Percentiles rank a stretch among this genome's conserved stretches.
phyloP scores from a whole-genome alignment of 2,113 vertebrate species.

The Axis porcinus region DNA sequence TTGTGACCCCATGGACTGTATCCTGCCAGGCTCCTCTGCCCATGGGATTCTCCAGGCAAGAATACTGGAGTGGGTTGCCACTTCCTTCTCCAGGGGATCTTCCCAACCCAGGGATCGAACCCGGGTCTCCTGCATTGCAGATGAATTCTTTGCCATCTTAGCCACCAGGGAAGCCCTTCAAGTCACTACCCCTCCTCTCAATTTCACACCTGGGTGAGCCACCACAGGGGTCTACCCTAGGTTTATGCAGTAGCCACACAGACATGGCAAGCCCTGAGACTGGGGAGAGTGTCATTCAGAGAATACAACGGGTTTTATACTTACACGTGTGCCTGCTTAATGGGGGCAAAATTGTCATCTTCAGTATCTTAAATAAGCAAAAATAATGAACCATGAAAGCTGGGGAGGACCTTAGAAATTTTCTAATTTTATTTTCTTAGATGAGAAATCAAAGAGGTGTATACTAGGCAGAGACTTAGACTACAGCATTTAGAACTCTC shows the following conservation, averaged over 20 bases:
- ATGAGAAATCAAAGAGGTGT: background rate
- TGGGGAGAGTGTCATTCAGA: background rate
- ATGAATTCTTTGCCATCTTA: background rate
- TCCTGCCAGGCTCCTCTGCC: background rate
- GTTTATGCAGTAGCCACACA: background rate
- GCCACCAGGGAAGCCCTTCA: background rate
- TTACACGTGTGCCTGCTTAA: background rate
- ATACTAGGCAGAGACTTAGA: background rate
- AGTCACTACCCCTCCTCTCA: background rate
- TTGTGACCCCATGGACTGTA: background rate
- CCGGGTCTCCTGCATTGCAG: background rate
- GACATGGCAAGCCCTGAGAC: background rate
- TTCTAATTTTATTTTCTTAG: background rate
- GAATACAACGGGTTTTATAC: background rate
- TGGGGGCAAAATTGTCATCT: background rate
- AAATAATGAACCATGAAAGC: background rate
- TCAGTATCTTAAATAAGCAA: conserved; percentile 6
- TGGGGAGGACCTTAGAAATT: background rate
- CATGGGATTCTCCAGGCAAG: background rate
- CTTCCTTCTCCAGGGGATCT: background rate
- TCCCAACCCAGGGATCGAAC: background rate
- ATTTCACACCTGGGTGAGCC: background rate
- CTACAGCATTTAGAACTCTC: background rate
- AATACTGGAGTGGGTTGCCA: background rate
- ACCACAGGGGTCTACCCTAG: background rate